These are phyloP conservation scores for Torymus texanus DNA, from an alignment of 2,888 invertebrate species.

Conservation along the genomic window DNA sequence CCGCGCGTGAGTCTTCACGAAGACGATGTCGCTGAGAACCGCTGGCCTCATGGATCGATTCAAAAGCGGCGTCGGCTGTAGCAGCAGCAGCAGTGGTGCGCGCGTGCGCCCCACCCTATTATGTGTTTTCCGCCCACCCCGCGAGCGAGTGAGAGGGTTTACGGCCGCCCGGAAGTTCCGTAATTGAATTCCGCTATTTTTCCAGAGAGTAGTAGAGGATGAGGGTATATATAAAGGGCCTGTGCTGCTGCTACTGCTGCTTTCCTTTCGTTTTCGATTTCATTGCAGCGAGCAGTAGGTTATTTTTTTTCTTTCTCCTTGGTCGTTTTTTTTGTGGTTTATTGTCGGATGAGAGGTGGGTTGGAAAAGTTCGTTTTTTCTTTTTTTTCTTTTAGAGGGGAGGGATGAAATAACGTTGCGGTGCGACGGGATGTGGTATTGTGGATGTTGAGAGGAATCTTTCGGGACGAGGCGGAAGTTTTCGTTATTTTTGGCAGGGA, in stretches of 20 bases:
- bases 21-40: slow-evolving; percentile 64
- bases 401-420: too few species aligned
- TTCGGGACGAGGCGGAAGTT: too few species aligned
- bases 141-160: slow-evolving; percentile 57
- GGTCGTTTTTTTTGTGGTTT: too few species aligned
- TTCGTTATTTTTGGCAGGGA: too few species aligned
- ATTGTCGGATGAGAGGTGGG: background rate
- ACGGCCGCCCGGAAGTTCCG: slow-evolving; percentile 64
- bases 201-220: background rate
- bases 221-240: slow-evolving; percentile 56
- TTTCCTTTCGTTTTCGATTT: slow-evolving; percentile 2
- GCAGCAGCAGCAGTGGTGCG: slow-evolving; percentile 58
- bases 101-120: slow-evolving; percentile 71
- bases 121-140: slow-evolving; percentile 66
- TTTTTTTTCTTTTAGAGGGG: too few species aligned
- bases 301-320: too few species aligned
- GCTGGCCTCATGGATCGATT: slow-evolving; percentile 71
- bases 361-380: background rate
- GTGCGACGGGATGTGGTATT: too few species aligned
- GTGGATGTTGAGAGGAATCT: too few species aligned
- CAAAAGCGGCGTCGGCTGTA: too few species aligned
- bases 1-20: background rate
- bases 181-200: slow-evolving; percentile 66
- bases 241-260: slow-evolving; percentile 28
- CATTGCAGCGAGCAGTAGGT: background rate